phyloP scores from a whole-genome alignment of 2,797 vertebrate species.

The Oreochromis mossambicus region DNA sequence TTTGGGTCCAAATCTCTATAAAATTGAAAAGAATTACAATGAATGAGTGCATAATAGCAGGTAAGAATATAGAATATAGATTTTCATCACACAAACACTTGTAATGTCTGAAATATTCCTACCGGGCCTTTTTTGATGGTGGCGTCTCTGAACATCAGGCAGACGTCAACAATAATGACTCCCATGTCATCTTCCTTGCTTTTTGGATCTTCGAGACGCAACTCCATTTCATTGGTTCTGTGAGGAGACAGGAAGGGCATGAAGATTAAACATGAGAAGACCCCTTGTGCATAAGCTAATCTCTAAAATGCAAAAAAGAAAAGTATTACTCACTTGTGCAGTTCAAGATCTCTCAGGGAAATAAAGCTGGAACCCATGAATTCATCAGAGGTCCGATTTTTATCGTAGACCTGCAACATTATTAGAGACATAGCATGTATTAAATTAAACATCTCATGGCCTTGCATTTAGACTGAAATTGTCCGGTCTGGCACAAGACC shows the following conservation, averaged over 20 bases:
- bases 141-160: slow-evolving; percentile 83
- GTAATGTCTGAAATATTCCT: neutral
- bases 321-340: slow-evolving; percentile 82
- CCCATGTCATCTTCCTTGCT: slow-evolving; percentile 93
- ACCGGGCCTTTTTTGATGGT: slow-evolving; percentile 85
- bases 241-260: neutral
- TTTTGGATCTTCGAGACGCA: slow-evolving; percentile 86
- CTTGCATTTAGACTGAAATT: neutral
- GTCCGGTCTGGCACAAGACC: neutral
- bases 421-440: neutral
- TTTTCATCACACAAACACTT: neutral
- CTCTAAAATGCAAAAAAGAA: neutral
- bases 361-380: slow-evolving; percentile 90
- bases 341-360: slow-evolving; percentile 77
- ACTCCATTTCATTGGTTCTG: slow-evolving; percentile 82
- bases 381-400: slow-evolving; percentile 88
- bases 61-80: neutral
- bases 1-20: slow-evolving; percentile 82
- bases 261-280: neutral
- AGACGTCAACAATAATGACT: slow-evolving; percentile 84
- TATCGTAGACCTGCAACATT: slow-evolving; percentile 85
- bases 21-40: neutral
- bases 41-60: slow-evolving; percentile 11
- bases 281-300: neutral
- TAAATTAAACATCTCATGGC: neutral